A percentile compares a stretch with the other conserved stretches of the same genome.
These are phyloP conservation scores for Nannospalax galili DNA, from an alignment of 2,113 vertebrate species.

Conservation along the genomic window DNA sequence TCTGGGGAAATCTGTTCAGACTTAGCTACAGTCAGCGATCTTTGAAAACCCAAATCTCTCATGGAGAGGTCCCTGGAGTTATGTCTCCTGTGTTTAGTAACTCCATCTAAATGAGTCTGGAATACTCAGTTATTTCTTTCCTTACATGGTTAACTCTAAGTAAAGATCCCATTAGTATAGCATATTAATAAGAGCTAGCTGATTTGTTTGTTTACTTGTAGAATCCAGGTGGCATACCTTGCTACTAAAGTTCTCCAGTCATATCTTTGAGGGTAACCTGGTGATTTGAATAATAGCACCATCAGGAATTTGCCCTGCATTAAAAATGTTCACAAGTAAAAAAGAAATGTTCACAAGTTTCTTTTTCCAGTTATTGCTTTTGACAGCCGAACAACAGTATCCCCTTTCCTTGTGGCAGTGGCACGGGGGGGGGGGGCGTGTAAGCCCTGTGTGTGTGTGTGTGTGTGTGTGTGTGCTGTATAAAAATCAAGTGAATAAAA, in stretches of 20 bases:
- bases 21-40: conserved; percentile 27
- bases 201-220: background rate
- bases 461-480: too few relatives aligned
- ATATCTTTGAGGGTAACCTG: background rate
- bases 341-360: background rate
- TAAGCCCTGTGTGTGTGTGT: background rate
- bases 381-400: background rate
- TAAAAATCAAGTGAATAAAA: background rate
- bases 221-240: background rate
- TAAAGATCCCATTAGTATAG: background rate
- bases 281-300: background rate
- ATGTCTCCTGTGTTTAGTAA: conserved; percentile 12
- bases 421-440: background rate
- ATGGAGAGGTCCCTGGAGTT: conserved; percentile 7
- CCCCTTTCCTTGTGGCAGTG: background rate
- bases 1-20: conserved; percentile 67
- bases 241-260: background rate
- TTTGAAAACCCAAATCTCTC: background rate
- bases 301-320: background rate
- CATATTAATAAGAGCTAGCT: background rate
- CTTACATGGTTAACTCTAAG: conserved; percentile 27
- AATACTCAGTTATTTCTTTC: conserved; percentile 33
- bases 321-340: background rate
- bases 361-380: background rate
- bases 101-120: background rate